These are phyloP conservation scores for Oplegnathus fasciatus DNA, from an alignment of 2,113 vertebrate genomes.

Conservation along the genomic window DNA sequence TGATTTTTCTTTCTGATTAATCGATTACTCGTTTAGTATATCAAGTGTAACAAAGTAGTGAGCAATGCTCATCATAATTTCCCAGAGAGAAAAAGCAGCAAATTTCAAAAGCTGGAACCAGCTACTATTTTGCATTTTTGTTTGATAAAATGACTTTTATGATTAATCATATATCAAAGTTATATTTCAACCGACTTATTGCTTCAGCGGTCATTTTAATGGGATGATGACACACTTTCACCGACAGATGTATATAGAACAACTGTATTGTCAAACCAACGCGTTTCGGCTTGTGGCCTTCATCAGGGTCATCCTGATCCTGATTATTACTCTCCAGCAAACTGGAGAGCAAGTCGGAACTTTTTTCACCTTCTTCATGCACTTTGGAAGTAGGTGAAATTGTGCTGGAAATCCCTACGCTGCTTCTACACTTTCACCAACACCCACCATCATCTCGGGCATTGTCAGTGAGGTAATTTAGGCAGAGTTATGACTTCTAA, in stretches of 20 bases:
- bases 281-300: too few species aligned
- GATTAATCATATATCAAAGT: not conserved
- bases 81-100: not conserved
- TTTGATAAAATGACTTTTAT: not conserved
- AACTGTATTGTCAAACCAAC: too few species aligned
- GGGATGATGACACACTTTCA: not conserved
- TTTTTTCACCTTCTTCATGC: too few species aligned
- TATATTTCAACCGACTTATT: not conserved
- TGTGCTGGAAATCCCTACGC: too few species aligned
- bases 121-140: not conserved
- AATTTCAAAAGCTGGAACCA: not conserved
- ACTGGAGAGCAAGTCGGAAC: too few species aligned
- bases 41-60: not conserved
- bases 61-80: not conserved
- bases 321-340: too few species aligned
- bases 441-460: not conserved
- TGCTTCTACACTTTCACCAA: too few species aligned
- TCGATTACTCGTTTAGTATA: not conserved
- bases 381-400: too few species aligned
- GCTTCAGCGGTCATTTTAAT: not conserved
- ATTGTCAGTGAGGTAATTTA: not conserved
- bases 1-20: not conserved
- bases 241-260: not conserved
- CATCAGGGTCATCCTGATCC: too few species aligned
- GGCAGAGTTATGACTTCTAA: constrained; percentile 8